Base-by-base conservation (phyloP, 1,140 invertebrate species). In the Drosophila sulfurigaster region DNA sequence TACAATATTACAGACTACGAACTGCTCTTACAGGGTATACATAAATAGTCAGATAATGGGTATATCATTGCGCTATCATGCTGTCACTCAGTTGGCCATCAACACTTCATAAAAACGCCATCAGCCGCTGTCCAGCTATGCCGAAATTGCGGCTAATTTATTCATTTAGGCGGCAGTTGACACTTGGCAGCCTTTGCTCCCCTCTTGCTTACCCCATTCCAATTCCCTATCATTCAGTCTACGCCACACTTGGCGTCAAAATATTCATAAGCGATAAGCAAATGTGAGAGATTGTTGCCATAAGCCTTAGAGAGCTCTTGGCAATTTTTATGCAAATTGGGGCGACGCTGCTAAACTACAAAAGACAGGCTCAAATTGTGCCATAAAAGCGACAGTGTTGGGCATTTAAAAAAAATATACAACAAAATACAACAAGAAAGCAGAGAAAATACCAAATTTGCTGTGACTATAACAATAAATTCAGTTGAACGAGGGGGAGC, bases 221-320 rank as follows among this genome's bases (percentile, higher is more conserved):
- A 3, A 6, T 30, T 28, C 10, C 1, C 58, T 49, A 25, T 25
- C 20, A 25, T 25, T 25, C 20, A 25, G 20, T 25, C 20, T 25
- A 25, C 20, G 16, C 38, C 28, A 20, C 49, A 63, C 67, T 48
- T 57, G 68, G 58, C 77, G 74, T 81, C 79, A 77, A 87, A 88
- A 87, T 87, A 87, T 87, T 88, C 80, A 87, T 87, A 87, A 88
- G 85, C 77, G 62, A 79, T 75, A 87, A 82, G 83, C 70, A 74
- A 74, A 69, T 74, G 83, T 72, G 35, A 15, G 56, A 73, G 81
- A 86, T 80, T 78, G 65, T 64, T 52, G 77, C 56, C 58, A 63
- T 41, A 67, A 67, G 67, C 51, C 45, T 20, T 5, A 45, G 46
- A 25, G 20, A 25, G 20, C 20, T 25, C 10, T 25, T 62, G 64